These are phyloP conservation scores for Glossosoma conforme DNA, from an alignment of 1,140 invertebrate species.

Conservation along the genomic window DNA sequence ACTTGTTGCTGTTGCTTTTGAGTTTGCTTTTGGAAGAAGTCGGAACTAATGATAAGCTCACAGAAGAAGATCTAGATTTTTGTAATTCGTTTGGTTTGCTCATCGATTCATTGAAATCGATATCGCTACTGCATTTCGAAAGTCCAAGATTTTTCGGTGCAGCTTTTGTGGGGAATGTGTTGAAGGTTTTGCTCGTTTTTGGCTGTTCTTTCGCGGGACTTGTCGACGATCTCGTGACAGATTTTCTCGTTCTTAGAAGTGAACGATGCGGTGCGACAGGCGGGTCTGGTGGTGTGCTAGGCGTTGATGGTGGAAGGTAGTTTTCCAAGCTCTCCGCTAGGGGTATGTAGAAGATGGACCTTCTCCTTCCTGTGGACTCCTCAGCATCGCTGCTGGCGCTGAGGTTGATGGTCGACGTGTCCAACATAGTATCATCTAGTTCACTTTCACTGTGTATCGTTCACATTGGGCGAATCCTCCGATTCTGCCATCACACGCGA, in stretches of 20 bases:
- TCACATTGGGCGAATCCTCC: no score
- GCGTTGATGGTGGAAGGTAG: constrained; percentile 43
- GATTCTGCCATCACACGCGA: no score
- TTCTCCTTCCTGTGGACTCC: constrained; percentile 43
- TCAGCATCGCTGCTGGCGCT: constrained; percentile 37
- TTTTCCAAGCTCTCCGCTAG: constrained; percentile 51
- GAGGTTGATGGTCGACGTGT: constrained; percentile 25
- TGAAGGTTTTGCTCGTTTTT: constrained; percentile 24
- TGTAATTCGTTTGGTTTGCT: not conserved
- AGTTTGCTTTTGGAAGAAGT: no score
- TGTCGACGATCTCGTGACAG: constrained; percentile 14
- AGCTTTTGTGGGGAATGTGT: constrained; percentile 28
- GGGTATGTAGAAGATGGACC: constrained; percentile 57
- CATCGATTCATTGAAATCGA: constrained; percentile 18
- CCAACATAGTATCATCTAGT: constrained; percentile 22
- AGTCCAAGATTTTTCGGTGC: constrained; percentile 27
- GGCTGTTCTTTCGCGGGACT: constrained; percentile 16
- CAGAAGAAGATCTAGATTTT: no score
- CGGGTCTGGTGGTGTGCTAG: constrained; percentile 43
- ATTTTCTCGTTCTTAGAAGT: constrained; percentile 24
- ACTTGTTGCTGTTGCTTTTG: constrained; percentile 4
- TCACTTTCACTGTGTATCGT: no score
- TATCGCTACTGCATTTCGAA: constrained; percentile 27
- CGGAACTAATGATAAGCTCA: no score
- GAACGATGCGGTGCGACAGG: constrained; percentile 19